Percentiles rank a stretch among this genome's conserved stretches.
Evolutionary conservation across 2,888 invertebrate species (phyloP).

Genomic region (Drosophila stalkeri): DNA sequence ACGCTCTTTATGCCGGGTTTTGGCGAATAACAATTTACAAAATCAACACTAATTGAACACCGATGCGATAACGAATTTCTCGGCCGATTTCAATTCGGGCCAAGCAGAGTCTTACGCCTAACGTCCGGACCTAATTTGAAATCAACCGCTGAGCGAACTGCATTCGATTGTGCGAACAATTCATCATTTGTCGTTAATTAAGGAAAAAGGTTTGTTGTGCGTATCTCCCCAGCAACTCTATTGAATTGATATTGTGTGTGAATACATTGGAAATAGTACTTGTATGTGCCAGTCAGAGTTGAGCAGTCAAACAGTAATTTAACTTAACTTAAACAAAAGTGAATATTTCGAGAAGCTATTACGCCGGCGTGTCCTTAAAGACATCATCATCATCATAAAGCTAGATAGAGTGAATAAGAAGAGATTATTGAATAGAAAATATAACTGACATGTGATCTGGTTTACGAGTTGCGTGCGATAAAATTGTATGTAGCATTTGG

Average conservation of each 20-base stretch:
- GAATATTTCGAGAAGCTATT: too few species aligned
- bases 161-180: conserved; percentile 45
- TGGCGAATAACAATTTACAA: conserved; percentile 70
- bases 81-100: conserved; percentile 63
- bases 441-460: conserved; percentile 62
- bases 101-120: conserved; percentile 26
- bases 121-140: conserved; percentile 49
- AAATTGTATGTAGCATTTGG: conserved; percentile 49
- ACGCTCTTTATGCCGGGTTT: conserved; percentile 53
- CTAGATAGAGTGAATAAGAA: not conserved
- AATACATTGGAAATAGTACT: conserved; percentile 2
- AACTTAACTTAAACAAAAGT: not conserved
- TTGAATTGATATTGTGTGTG: conserved; percentile 10
- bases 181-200: conserved; percentile 54
- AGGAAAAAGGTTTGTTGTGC: conserved; percentile 66
- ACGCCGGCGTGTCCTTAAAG: not conserved
- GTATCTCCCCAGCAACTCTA: not conserved
- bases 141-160: conserved; percentile 60
- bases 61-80: conserved; percentile 60
- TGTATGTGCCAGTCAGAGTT: not conserved
- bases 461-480: conserved; percentile 40
- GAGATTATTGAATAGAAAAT: not conserved
- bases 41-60: conserved; percentile 70
- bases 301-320: not conserved
- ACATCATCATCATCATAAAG: not conserved